Percentiles rank a stretch among this genome's conserved stretches.
These are phyloP conservation scores for Porites divaricata DNA, from an alignment of 92 coral and sea anemone species.

Conservation along the genomic window DNA sequence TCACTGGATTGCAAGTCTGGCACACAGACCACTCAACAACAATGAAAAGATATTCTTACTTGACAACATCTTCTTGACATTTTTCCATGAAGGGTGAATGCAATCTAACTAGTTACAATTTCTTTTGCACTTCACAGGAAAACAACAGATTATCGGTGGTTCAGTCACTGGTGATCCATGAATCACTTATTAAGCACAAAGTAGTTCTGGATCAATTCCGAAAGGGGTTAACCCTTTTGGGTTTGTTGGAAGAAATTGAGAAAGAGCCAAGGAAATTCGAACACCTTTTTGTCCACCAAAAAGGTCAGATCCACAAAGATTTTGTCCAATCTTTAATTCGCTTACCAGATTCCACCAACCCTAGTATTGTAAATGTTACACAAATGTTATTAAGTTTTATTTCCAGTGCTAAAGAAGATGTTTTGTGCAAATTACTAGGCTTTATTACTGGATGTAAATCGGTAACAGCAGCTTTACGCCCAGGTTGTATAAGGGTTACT, in stretches of 20 bases:
- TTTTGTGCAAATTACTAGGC: slow-evolving; percentile 24
- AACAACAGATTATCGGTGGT: slow-evolving; percentile 11
- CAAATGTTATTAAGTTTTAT: slow-evolving; percentile 41
- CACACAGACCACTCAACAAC: too few relatives aligned
- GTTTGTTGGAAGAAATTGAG: slow-evolving; percentile 47
- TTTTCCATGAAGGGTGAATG: too few relatives aligned
- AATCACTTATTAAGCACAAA: slow-evolving; percentile 48
- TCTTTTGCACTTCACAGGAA: slow-evolving; percentile 3
- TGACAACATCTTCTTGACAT: too few relatives aligned
- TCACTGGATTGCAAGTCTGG: too few relatives aligned
- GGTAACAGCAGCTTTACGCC: slow-evolving; percentile 39
- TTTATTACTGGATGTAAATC: slow-evolving; percentile 60
- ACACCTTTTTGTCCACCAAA: slow-evolving; percentile 41
- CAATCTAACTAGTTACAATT: neutral
- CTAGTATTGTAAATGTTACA: slow-evolving; percentile 28
- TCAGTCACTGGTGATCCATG: slow-evolving; percentile 44
- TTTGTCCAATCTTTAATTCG: slow-evolving; percentile 45
- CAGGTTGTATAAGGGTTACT: slow-evolving; percentile 45
- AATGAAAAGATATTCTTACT: too few relatives aligned
- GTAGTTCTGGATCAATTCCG: slow-evolving; percentile 56
- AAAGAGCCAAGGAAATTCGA: slow-evolving; percentile 52
- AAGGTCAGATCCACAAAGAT: slow-evolving; percentile 11
- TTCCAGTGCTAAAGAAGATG: slow-evolving; percentile 41
- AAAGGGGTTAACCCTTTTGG: slow-evolving; percentile 50
- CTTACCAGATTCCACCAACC: slow-evolving; percentile 43